Base-by-base conservation (phyloP, 2,888 invertebrate genomes). In the Pristionchus exspectatus region DNA sequence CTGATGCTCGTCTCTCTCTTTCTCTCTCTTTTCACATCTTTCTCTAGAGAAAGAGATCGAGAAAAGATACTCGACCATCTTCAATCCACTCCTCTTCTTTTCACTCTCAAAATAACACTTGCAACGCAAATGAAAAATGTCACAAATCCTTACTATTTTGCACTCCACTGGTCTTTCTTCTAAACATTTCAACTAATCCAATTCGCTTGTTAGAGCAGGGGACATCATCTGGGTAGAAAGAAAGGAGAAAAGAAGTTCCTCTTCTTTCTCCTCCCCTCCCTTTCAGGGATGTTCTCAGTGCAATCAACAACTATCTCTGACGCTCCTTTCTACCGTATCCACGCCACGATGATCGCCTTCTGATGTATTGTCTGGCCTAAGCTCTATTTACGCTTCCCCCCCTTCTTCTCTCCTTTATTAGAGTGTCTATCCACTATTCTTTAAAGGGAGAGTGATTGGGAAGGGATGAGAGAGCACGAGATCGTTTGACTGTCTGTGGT, bases 31-130 rank as follows among this genome's bases (percentile, higher is more conserved):
- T 54, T 84, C 56, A 27, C 54, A 50, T 81, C 83, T 30, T 83
- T 83, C 56, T 81, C 81, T 81, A 72, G 72, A 54, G 66, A 87
- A 33, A 69, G 87, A 87, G 87, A 87, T 38, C 38, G 86, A 50
- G 86, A 86, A 54, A 86, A 54, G 44, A 66, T 38, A 86, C 59
- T 59, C 44, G 54, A 54, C 30, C 30, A 56, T 24, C 30, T 54
- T 38, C 38, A 4, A 50, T 59, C 59, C 85, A 54, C 50, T 50
- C 16, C 21, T 21, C 33, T 38, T 54, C 16, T 44, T 59, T 24
- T 30, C 33, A 30, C 27, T 54, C n/a, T 16, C 27, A 33, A 54
- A 30, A 84, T 50, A 54, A n/a, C 18, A 84, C 14, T 33, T 24
- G 83, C 10, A 38, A 50, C 1, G 50, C 54, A 84, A 50, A 50